A percentile compares a stretch with the other conserved stretches of the same genome.
phyloP scores from a whole-genome alignment of 92 coral and sea anemone genomes.

The Paramuricea clavata region DNA sequence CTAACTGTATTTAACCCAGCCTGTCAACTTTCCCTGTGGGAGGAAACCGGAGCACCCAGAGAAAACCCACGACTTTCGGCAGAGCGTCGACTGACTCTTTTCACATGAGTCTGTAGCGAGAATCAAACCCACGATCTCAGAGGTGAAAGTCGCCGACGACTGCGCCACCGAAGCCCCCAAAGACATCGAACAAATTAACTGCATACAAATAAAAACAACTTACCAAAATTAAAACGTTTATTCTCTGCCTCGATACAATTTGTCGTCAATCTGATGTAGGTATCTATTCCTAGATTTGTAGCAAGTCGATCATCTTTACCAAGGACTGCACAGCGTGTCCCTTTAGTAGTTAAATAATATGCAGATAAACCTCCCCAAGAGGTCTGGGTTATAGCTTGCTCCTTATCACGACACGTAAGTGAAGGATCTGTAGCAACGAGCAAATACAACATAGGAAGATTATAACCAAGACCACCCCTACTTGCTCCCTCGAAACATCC shows the following conservation, averaged over 20 bases:
- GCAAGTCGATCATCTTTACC: not conserved
- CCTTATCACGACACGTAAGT: no score
- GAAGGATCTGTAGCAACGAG: not conserved
- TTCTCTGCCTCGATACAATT: not conserved
- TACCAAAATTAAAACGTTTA: not conserved
- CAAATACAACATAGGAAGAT: not conserved
- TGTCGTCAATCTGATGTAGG: not conserved
- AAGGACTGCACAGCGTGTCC: not conserved
- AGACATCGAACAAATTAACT: no score
- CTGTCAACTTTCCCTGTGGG: no score
- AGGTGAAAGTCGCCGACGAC: no score
- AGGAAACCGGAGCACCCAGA: no score
- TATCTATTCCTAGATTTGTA: not conserved
- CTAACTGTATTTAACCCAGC: no score
- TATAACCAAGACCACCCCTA: not conserved
- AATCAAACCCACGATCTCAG: no score
- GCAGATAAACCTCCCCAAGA: conserved; percentile 11
- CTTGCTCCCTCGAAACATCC: not conserved
- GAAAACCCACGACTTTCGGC: no score
- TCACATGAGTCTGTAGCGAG: no score
- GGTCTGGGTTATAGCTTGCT: not conserved
- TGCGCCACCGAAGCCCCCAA: no score
- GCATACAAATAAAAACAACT: no score
- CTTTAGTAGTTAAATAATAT: not conserved
- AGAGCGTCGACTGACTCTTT: no score